These are phyloP conservation scores for Cephus nigrinus DNA, from an alignment of 2,888 invertebrate species.

Conservation along the genomic window DNA sequence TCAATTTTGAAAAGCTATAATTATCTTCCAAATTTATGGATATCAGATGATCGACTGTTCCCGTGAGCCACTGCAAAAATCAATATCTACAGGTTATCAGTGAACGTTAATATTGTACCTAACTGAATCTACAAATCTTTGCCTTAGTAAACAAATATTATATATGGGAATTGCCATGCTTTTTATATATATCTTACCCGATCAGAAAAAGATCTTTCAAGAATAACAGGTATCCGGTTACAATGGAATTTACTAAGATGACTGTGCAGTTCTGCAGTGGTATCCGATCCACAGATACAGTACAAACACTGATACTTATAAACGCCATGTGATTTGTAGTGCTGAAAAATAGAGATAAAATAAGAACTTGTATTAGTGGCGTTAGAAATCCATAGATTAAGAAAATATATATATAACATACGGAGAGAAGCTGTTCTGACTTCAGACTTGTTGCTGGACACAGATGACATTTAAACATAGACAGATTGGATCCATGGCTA, in stretches of 20 bases:
- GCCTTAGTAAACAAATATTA: not conserved
- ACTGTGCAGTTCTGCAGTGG: slow-evolving; percentile 60
- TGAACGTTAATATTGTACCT: not conserved
- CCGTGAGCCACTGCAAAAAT: not conserved
- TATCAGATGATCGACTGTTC: not conserved
- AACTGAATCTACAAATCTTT: not conserved
- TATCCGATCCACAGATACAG: slow-evolving; percentile 64
- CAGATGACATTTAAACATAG: slow-evolving; percentile 63
- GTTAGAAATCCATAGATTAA: not conserved
- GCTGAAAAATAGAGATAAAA: slow-evolving; percentile 46
- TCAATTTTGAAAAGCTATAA: not conserved
- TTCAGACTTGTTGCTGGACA: slow-evolving; percentile 63
- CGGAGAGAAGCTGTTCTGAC: slow-evolving; percentile 47
- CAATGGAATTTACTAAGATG: slow-evolving; percentile 68
- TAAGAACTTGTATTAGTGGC: not conserved
- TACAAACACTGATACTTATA: slow-evolving; percentile 68
- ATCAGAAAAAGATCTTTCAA: slow-evolving; percentile 54
- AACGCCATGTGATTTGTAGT: slow-evolving; percentile 65
- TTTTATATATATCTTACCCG: not conserved
- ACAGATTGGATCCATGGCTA: slow-evolving; percentile 40
- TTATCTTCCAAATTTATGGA: not conserved
- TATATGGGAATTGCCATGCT: not conserved
- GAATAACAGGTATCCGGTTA: slow-evolving; percentile 58
- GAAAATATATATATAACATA: slow-evolving; percentile 27
- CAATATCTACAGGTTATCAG: not conserved